phyloP scores from a whole-genome alignment of 2,797 vertebrate genomes.

The Falco peregrinus region DNA sequence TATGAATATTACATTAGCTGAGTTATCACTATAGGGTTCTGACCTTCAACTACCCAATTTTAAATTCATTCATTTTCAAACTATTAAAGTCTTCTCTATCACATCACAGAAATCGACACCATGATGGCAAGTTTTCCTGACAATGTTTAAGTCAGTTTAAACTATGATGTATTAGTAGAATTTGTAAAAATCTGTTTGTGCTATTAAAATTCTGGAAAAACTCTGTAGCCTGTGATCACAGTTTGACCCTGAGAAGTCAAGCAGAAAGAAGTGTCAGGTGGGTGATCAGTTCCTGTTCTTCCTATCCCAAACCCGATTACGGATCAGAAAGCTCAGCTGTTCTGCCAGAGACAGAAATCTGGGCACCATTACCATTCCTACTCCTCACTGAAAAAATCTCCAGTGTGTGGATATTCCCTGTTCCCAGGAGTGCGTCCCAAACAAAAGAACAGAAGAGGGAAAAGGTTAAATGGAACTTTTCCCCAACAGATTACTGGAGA shows the following conservation, averaged over 20 bases:
- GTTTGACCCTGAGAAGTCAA: background rate
- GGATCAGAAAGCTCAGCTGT: background rate
- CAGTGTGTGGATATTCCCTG: rapidly evolving
- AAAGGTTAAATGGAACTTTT: background rate
- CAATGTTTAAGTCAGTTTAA: slow-evolving; percentile 66
- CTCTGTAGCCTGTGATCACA: background rate
- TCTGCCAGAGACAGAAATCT: background rate
- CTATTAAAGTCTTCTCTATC: slow-evolving; percentile 62
- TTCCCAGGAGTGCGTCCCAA: background rate
- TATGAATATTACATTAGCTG: slow-evolving; percentile 81
- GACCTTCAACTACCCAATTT: slow-evolving; percentile 77
- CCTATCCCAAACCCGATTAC: background rate
- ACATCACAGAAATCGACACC: slow-evolving; percentile 57
- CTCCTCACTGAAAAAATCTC: background rate
- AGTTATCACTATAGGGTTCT: slow-evolving; percentile 73
- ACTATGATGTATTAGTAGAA: slow-evolving; percentile 53
- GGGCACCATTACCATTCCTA: background rate
- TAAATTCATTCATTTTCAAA: slow-evolving; percentile 73
- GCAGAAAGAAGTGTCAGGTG: background rate
- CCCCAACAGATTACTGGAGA: background rate
- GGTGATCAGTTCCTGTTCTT: background rate
- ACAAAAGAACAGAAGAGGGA: background rate
- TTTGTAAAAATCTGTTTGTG: background rate
- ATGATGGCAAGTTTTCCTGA: slow-evolving; percentile 62
- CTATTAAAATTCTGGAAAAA: background rate